Percentiles rank a stretch among this genome's conserved stretches.
These are phyloP conservation scores for Malacoraja senta DNA, from an alignment of 2,797 vertebrate species.

Conservation along the genomic window DNA sequence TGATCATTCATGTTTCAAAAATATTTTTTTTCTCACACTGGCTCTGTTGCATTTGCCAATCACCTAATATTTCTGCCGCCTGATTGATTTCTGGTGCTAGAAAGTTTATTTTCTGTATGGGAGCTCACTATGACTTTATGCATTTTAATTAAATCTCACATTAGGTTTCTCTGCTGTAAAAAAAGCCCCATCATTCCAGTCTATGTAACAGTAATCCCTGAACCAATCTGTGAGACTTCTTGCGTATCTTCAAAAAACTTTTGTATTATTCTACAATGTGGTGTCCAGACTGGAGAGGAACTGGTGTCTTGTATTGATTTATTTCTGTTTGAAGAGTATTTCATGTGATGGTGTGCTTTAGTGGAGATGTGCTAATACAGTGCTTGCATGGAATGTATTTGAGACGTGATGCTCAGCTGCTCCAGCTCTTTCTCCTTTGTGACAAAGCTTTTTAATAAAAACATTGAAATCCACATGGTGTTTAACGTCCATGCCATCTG, in stretches of 20 bases:
- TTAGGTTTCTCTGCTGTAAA: background rate
- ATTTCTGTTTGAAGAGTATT: background rate
- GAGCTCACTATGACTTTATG: background rate
- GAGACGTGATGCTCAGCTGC: background rate
- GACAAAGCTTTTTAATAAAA: background rate
- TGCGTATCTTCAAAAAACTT: background rate
- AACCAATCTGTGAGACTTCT: background rate
- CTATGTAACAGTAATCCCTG: background rate
- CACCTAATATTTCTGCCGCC: background rate
- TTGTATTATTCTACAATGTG: background rate
- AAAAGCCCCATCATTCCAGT: background rate
- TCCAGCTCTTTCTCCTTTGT: constrained; percentile 9
- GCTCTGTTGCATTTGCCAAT: background rate
- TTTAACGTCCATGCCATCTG: background rate
- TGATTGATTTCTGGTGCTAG: background rate
- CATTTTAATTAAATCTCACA: background rate
- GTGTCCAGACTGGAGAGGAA: background rate
- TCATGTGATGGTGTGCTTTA: background rate
- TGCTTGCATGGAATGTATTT: constrained; percentile 23
- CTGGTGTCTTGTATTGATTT: background rate
- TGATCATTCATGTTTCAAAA: background rate
- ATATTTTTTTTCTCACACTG: background rate
- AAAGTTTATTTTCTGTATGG: background rate
- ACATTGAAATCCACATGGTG: constrained; percentile 18
- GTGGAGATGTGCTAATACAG: background rate